These are phyloP conservation scores for Neodiprion pinetum DNA, from an alignment of 1,140 invertebrate genomes.

Conservation along the genomic window DNA sequence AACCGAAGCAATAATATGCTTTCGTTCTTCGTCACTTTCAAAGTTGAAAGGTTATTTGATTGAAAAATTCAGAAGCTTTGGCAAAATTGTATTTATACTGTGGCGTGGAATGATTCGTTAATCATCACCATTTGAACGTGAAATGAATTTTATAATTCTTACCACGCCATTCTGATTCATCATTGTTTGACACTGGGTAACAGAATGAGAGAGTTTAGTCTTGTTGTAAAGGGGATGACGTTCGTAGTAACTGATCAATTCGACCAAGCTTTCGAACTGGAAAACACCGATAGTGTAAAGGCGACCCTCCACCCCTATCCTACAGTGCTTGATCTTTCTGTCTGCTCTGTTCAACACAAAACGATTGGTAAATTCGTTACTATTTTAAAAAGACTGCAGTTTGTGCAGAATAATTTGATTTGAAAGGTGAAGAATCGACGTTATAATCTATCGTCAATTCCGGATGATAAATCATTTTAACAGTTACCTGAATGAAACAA, in stretches of 20 bases:
- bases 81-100: too few relatives aligned
- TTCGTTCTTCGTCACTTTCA: too few relatives aligned
- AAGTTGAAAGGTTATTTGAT: too few relatives aligned
- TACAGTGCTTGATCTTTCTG: slow-evolving; percentile 90
- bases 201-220: slow-evolving; percentile 80
- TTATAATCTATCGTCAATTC: neutral
- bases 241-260: slow-evolving; percentile 86
- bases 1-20: too few relatives aligned
- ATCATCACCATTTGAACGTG: too few relatives aligned
- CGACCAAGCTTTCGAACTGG: slow-evolving; percentile 86
- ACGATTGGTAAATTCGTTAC: neutral
- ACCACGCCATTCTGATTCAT: neutral
- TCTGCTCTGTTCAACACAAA: slow-evolving; percentile 73
- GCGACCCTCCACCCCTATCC: slow-evolving; percentile 84
- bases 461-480: neutral
- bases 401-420: neutral
- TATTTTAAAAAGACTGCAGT: neutral
- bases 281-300: slow-evolving; percentile 84
- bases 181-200: slow-evolving; percentile 65
- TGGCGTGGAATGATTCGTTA: too few relatives aligned
- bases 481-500: slow-evolving; percentile 84
- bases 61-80: too few relatives aligned
- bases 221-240: slow-evolving; percentile 83
- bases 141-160: neutral
- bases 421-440: neutral